These are phyloP conservation scores for Scatophagus argus DNA, from an alignment of 2,113 vertebrate species.

Conservation along the genomic window DNA sequence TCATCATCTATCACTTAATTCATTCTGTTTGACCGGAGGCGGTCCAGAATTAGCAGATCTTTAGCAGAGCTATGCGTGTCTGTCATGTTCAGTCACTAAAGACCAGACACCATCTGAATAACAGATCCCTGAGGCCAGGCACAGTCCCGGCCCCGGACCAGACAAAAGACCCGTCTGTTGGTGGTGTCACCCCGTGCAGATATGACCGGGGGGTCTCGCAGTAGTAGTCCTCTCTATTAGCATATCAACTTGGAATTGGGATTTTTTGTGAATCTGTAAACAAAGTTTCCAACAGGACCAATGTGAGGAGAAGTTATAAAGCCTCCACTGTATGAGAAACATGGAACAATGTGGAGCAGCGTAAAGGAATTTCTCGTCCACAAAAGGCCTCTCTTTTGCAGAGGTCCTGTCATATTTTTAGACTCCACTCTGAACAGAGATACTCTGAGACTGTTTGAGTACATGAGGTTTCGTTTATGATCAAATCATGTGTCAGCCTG, in stretches of 20 bases:
- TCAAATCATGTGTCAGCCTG: slow-evolving; percentile 9
- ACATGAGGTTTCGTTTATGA: neutral
- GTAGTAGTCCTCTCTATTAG: slow-evolving; percentile 63
- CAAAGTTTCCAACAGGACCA: slow-evolving; percentile 57
- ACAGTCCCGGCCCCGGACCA: slow-evolving; percentile 30
- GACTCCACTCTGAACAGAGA: neutral
- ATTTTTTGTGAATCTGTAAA: slow-evolving; percentile 58
- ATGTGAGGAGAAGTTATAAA: slow-evolving; percentile 64
- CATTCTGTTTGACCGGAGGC: slow-evolving; percentile 58
- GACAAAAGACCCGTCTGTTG: slow-evolving; percentile 70
- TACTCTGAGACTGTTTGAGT: neutral
- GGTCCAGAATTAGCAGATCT: slow-evolving; percentile 62
- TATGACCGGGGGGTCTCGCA: slow-evolving; percentile 26
- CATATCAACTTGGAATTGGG: slow-evolving; percentile 61
- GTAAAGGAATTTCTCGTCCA: slow-evolving; percentile 72
- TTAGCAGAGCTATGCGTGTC: slow-evolving; percentile 66
- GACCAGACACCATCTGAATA: slow-evolving; percentile 74
- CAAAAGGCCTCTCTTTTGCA: slow-evolving; percentile 65
- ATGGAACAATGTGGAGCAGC: slow-evolving; percentile 61
- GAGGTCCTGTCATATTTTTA: slow-evolving; percentile 69
- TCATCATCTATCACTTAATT: slow-evolving; percentile 53
- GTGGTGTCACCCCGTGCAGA: slow-evolving; percentile 25
- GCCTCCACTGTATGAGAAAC: slow-evolving; percentile 66
- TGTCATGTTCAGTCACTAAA: slow-evolving; percentile 68
- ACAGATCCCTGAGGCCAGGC: slow-evolving; percentile 70